phyloP scores from a whole-genome alignment of 2,797 vertebrate genomes.

The Dermochelys coriacea region DNA sequence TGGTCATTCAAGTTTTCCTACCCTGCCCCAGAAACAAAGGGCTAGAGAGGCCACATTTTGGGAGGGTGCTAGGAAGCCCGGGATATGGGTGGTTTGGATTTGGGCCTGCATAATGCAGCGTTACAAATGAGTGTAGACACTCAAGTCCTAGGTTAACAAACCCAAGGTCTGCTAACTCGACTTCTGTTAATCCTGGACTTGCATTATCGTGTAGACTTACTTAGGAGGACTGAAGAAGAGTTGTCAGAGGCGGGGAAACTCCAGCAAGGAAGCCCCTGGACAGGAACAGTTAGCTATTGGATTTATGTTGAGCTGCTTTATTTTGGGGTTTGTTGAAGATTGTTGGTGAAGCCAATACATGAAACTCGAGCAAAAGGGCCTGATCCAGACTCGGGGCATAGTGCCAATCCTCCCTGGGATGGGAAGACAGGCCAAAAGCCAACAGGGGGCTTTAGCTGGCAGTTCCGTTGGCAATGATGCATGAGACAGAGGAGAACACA shows the following conservation, averaged over 20 bases:
- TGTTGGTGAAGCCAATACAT: constrained; percentile 5
- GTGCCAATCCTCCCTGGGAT: constrained; percentile 44
- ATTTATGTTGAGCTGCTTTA: neutral
- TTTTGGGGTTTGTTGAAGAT: constrained; percentile 47
- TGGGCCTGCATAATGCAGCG: too few relatives aligned
- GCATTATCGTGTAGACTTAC: neutral
- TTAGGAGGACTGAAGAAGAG: neutral
- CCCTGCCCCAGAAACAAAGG: neutral
- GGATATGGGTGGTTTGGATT: neutral
- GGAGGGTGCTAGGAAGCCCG: neutral
- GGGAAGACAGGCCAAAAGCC: constrained; percentile 44
- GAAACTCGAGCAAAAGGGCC: neutral
- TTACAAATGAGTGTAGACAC: neutral
- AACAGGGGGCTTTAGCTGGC: neutral
- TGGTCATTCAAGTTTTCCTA: neutral
- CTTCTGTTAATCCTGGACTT: neutral
- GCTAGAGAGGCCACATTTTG: neutral
- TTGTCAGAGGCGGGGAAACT: neutral
- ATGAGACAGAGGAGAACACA: constrained; percentile 25
- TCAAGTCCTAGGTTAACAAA: neutral
- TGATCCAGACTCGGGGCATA: neutral
- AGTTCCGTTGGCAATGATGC: constrained; percentile 20
- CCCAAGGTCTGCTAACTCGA: neutral
- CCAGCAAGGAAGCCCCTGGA: constrained; percentile 43
- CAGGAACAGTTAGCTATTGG: constrained; percentile 41